phyloP scores from a whole-genome alignment of 2,797 vertebrate genomes.

The Amniataba percoides region DNA sequence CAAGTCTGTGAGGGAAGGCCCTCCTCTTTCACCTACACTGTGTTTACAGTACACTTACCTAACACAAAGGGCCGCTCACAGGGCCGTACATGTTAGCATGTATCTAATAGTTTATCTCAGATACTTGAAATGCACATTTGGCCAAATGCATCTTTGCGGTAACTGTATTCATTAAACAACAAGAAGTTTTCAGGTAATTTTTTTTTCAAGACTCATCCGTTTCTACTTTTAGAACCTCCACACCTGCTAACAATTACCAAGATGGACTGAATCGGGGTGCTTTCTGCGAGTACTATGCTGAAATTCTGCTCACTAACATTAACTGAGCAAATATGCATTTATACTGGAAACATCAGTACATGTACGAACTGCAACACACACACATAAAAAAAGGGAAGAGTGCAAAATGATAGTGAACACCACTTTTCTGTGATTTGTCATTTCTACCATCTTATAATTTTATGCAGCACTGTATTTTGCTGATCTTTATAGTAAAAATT shows the following conservation, averaged over 20 bases:
- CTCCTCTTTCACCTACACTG: constrained; percentile 9
- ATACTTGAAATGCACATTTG: not conserved
- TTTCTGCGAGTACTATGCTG: not conserved
- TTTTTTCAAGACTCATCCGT: constrained; percentile 26
- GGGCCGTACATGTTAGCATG: not conserved
- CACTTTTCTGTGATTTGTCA: not conserved
- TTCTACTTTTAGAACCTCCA: constrained; percentile 53
- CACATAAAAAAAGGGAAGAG: no score
- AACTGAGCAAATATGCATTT: constrained; percentile 8
- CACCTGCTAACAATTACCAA: constrained; percentile 60
- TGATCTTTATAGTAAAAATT: no score
- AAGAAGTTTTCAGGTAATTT: not conserved
- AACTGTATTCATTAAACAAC: constrained; percentile 11
- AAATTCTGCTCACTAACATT: not conserved
- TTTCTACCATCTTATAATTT: not conserved
- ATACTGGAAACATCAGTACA: not conserved
- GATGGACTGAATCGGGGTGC: constrained; percentile 51
- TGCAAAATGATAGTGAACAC: not conserved
- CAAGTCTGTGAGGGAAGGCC: constrained; percentile 7
- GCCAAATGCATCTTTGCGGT: not conserved
- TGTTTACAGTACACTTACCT: constrained; percentile 7
- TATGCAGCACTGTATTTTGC: no score
- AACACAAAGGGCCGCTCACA: not conserved
- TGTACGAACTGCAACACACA: not conserved
- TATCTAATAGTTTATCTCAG: not conserved